Evolutionary conservation across 2,797 vertebrate species (phyloP), one percentile per base, ranked within the genome.

Genomic region (Helostoma temminkii): DNA sequence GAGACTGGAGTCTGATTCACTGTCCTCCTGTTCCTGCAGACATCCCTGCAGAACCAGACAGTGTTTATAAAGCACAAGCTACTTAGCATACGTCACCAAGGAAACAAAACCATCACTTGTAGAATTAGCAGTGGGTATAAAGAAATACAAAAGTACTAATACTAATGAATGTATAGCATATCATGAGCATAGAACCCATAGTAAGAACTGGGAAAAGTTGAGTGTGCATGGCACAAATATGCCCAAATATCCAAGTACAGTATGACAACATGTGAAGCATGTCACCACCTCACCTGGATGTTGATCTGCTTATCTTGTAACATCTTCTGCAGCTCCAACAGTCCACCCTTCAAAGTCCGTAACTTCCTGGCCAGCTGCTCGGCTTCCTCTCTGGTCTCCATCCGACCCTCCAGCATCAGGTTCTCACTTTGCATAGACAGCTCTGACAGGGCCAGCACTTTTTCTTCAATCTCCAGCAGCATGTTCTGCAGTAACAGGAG

Each of bases 381-480:
- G 0, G 96, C 96, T 49, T 98, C 96, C 0, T 95, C 95, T 53
- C 94, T 85, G 32, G 74, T 90, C 71, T 86, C 95, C 0, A 92
- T 86, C 66, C 95, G 96, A 30, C 96, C 96, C 87, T 97, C 96
- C 93, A 96, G 92, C 64, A 97, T 92, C 85, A 98, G 94, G 87
- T 94, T 98, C 67, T 98, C 96, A 0, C 95, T 97, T 91, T 96
- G 96, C 71, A 98, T 91, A 0, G 96, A 95, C 68, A 99, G 94
- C 92, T 99, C 97, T 0, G 97, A 96, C 58, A 99, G 90, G 72
- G 94, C 93, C 85, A 89, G 87, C 80, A 98, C 97, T 85, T 98
- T 99, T 92, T 96, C 96, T 45, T 99, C 98, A 8, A 99, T 98
- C 86, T 99, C 98, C 92, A 95, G 86, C 82, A 99, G 91, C 96